These are phyloP conservation scores for Stegostoma tigrinum DNA, from an alignment of 2,113 vertebrate genomes.

Conservation along the genomic window DNA sequence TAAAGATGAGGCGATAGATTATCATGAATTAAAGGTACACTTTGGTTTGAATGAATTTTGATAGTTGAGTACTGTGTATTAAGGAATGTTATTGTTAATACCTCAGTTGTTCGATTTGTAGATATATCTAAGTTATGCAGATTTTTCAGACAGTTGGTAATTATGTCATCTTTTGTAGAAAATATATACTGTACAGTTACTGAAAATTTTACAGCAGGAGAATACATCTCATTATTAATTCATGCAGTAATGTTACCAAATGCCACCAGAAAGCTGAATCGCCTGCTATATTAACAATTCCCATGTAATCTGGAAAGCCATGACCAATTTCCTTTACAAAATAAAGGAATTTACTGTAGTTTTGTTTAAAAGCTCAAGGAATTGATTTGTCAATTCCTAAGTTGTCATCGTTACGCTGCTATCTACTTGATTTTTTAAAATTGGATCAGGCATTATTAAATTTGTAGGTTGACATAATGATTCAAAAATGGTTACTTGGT, in stretches of 20 bases:
- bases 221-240: background rate
- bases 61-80: conserved; percentile 11
- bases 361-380: background rate
- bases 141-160: background rate
- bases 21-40: conserved; percentile 88
- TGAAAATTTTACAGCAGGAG: background rate
- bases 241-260: background rate
- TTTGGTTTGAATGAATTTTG: background rate
- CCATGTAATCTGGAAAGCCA: background rate
- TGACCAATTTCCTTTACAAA: background rate
- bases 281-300: background rate
- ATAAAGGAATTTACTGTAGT: background rate
- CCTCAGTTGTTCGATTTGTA: background rate
- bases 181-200: background rate
- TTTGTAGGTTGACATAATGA: background rate
- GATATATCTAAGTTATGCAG: background rate
- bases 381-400: background rate
- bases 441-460: background rate
- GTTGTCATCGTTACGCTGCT: background rate
- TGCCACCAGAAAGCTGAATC: background rate
- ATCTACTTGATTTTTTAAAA: background rate
- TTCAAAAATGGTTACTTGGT: too few relatives aligned
- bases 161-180: background rate
- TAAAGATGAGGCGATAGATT: conserved; percentile 88
- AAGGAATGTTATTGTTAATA: conserved; percentile 32